phyloP scores from a whole-genome alignment of 2,113 vertebrate genomes.

The Otis tarda region DNA sequence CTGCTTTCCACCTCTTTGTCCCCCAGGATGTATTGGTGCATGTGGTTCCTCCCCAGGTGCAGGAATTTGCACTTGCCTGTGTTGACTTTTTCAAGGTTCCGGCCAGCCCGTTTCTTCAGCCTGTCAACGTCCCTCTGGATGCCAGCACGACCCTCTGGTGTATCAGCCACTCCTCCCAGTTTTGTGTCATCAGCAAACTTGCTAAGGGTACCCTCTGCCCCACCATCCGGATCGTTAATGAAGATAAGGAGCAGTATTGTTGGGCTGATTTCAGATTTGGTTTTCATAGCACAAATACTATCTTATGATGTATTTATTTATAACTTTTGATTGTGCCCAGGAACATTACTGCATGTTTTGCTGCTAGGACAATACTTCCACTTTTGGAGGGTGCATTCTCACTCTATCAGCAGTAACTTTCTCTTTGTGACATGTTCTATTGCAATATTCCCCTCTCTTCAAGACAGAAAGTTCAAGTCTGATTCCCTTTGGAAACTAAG shows the following conservation, averaged over 20 bases:
- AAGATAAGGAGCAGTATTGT: not conserved
- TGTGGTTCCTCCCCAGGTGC: accelerated
- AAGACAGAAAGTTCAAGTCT: not conserved
- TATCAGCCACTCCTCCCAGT: not conserved
- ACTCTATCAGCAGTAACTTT: not conserved
- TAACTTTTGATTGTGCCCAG: not conserved
- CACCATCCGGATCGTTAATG: not conserved
- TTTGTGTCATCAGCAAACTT: not conserved
- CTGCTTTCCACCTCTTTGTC: not conserved
- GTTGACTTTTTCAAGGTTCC: not conserved
- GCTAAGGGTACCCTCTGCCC: not conserved
- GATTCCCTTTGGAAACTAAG: not conserved
- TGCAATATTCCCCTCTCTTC: not conserved
- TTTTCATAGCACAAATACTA: not conserved
- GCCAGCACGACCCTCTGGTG: not conserved
- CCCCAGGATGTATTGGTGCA: not conserved
- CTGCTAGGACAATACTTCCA: not conserved
- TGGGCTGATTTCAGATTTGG: not conserved
- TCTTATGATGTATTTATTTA: not conserved
- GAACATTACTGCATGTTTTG: not conserved
- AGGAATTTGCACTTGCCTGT: not conserved
- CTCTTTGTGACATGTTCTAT: not conserved
- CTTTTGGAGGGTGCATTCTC: not conserved
- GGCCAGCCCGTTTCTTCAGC: not conserved
- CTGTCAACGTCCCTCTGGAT: not conserved